Evolutionary conservation across 2,888 invertebrate genomes (phyloP).

Genomic region (Anarsia innoxiella): DNA sequence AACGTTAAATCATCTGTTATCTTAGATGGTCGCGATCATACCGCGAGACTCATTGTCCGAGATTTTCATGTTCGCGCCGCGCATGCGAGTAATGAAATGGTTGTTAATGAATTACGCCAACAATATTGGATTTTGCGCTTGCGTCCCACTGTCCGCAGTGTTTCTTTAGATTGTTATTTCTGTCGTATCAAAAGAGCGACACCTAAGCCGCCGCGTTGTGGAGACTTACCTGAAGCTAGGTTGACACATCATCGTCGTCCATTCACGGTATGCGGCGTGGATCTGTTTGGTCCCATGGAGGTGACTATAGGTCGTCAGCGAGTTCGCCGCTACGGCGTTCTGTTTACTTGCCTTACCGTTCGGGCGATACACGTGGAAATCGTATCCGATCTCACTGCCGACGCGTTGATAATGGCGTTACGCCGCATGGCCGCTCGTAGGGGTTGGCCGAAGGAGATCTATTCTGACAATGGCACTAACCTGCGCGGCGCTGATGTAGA

Average conservation of each 20-base stretch:
- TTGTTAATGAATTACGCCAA: background rate
- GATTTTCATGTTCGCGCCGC: background rate
- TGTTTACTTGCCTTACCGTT: conserved; percentile 4
- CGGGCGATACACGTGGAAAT: conserved; percentile 4
- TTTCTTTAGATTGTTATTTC: background rate
- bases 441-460: conserved; percentile 17
- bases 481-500: conserved; percentile 17
- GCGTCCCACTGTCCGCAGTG: conserved; percentile 6
- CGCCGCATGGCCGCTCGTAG: conserved; percentile 19
- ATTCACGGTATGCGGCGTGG: conserved; percentile 14
- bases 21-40: conserved; percentile 1
- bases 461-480: conserved; percentile 22
- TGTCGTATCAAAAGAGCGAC: background rate
- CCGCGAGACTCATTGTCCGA: background rate
- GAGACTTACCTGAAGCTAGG: conserved; percentile 18
- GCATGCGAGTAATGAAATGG: background rate
- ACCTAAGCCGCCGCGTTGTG: conserved; percentile 7
- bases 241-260: conserved; percentile 15
- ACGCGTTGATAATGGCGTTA: conserved; percentile 11
- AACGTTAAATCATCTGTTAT: conserved; percentile 3
- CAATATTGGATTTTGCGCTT: conserved; percentile 9
- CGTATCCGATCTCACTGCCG: conserved; percentile 2
- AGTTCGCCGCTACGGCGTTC: conserved; percentile 1
- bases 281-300: conserved; percentile 14
- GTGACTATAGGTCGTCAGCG: background rate